Conservation (phyloP, 2,113 vertebrate species). For the Aphyosemion australe region DNA sequence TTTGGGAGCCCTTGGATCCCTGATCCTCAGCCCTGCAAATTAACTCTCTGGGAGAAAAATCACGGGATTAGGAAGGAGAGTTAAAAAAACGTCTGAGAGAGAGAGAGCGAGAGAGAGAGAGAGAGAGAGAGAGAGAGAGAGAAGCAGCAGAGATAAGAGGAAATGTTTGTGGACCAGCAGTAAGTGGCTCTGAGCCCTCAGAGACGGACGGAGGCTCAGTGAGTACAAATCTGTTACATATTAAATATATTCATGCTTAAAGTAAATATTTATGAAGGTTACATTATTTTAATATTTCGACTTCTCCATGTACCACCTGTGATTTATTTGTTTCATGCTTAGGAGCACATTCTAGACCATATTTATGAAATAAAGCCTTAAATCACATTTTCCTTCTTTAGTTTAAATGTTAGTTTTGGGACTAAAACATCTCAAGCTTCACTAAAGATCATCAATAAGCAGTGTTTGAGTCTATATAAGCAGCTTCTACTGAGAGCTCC, state of each 20-base stretch:
- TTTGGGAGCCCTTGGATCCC: conserved; percentile 36
- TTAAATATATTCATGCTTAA: not conserved
- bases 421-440: conserved; percentile 3
- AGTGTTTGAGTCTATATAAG: not conserved
- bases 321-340: conserved; percentile 28
- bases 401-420: not conserved
- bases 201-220: conserved; percentile 23
- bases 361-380: not conserved
- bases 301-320: conserved; percentile 15
- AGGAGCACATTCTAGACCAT: not conserved
- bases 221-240: conserved; percentile 13
- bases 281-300: not conserved
- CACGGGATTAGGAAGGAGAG: conserved; percentile 36
- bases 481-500: conserved; percentile 2
- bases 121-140: conserved; percentile 41
- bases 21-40: conserved; percentile 64
- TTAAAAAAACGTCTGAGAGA: conserved; percentile 8
- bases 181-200: conserved; percentile 43
- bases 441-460: not conserved
- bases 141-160: conserved; percentile 47
- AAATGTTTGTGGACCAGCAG: conserved; percentile 52
- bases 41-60: conserved; percentile 60
- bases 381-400: not conserved
- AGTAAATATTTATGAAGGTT: conserved; percentile 10
- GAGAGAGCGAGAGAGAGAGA: conserved; percentile 43